phyloP scores from a whole-genome alignment of 2,888 invertebrate species.

The Polydrusus tereticollis region DNA sequence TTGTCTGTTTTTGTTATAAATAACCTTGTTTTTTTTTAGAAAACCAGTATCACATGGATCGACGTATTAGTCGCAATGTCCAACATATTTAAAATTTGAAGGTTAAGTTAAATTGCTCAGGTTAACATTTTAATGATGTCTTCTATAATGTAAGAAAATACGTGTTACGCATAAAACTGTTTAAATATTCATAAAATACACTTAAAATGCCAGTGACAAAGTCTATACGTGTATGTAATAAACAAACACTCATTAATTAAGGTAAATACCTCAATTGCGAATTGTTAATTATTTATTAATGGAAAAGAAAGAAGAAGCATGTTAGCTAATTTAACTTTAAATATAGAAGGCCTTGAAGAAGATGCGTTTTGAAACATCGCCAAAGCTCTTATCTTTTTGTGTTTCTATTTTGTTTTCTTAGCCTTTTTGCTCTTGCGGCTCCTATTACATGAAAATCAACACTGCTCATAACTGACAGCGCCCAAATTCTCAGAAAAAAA shows the following conservation, averaged over 20 bases:
- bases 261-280: not conserved
- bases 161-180: slow-evolving; percentile 13
- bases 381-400: no score
- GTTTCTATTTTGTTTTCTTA: no score
- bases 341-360: no score
- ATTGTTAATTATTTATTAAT: not conserved
- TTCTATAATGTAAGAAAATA: slow-evolving; percentile 18
- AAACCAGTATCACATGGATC: not conserved
- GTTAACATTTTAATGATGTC: slow-evolving; percentile 21
- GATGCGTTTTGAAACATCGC: no score
- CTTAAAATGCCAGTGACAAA: not conserved
- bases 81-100: slow-evolving; percentile 27
- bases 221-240: not conserved
- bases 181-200: not conserved
- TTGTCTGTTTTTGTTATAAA: not conserved
- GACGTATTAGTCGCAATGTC: slow-evolving; percentile 2
- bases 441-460: no score
- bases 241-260: not conserved
- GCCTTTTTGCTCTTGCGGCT: no score
- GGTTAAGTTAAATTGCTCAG: slow-evolving; percentile 31
- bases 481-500: no score
- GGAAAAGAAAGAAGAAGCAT: not conserved
- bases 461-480: no score
- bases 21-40: not conserved
- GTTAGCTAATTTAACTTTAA: not conserved